Evolutionary conservation across 2,888 invertebrate genomes (phyloP), one percentile per base, ranked within the genome.

Genomic region (Habrosyne pyritoides): DNA sequence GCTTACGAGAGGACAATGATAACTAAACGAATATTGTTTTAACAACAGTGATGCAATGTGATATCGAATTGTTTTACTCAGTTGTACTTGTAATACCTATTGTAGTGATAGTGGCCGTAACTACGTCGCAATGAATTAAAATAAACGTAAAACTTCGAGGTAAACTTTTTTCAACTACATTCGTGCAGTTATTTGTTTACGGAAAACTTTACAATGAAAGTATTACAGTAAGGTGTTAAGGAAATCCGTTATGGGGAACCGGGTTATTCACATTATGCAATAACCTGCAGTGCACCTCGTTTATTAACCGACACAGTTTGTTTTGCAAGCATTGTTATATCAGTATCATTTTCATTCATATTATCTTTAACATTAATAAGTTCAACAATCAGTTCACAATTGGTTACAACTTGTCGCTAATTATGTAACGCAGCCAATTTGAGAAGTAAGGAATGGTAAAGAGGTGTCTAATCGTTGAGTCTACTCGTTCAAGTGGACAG

Each of bases 211-310:
- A 33, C 56, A 36, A 46, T 57, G 61, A 59, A 61, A 63, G 63
- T 62, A 60, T 56, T 68, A 60, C 63, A 63, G 66, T 59, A 68
- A 71, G 59, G 63, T 52, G 57, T 66, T 60, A 68, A 84, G 87
- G 85, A 87, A 87, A 86, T 88, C 85, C 85, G 87, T 79, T 71
- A 73, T 59, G 64, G 68, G 60, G 69, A 76, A 71, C 69, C 68
- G 61, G 63, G 70, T 65, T 67, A 64, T 62, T 50, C 55, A 63
- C 66, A 71, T 83, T 83, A 83, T 75, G 76, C 77, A 83, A 81
- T 74, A 83, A 81, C 61, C 49, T 63, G 59, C 54, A 57, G 53
- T 57, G 59, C 60, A 50, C 56, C 65, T 62, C 68, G 61, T 73
- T 72, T 64, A 68, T 61, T 57, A 68, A 63, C 63, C 58, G 30